Conservation (phyloP, 2,888 invertebrate genomes). For the Prosopocoilus inquinatus region DNA sequence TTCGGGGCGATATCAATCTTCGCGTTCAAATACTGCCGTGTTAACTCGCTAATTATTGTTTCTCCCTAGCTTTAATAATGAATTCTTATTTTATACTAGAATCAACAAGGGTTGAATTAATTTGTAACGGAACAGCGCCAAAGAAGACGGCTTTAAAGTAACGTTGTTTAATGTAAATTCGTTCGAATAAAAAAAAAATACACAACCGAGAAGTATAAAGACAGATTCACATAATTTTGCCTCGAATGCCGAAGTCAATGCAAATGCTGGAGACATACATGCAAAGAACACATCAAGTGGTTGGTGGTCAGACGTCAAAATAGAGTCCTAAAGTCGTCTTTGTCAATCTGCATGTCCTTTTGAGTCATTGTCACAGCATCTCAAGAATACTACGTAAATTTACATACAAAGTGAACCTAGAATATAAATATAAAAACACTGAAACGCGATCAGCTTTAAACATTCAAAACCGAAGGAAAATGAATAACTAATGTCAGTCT, state of each 20-base stretch:
- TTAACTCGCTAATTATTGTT: constrained; percentile 15
- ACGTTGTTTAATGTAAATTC: neutral
- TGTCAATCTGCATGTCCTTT: constrained; percentile 30
- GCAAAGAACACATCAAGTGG: constrained; percentile 14
- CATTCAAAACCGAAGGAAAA: too few species aligned
- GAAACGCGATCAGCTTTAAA: too few species aligned
- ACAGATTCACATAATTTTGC: constrained; percentile 17
- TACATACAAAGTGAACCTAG: constrained; percentile 29
- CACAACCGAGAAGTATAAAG: constrained; percentile 13
- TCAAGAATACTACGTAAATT: constrained; percentile 18
- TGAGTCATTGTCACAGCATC: constrained; percentile 30
- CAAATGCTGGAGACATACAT: constrained; percentile 16
- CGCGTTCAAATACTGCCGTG: constrained; percentile 11
- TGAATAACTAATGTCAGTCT: too few species aligned
- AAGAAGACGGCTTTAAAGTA: too few species aligned
- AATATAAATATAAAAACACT: neutral
- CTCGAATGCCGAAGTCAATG: constrained; percentile 15
- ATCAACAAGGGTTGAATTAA: too few species aligned
- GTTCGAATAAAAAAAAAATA: neutral
- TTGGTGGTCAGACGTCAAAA: constrained; percentile 36
- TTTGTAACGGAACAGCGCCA: too few species aligned
- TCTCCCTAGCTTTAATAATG: neutral
- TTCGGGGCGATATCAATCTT: constrained; percentile 23
- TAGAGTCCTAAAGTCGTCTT: constrained; percentile 29
- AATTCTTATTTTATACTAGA: too few species aligned